These are phyloP conservation scores for Amphimallon solstitiale DNA, from an alignment of 2,888 invertebrate genomes.

Conservation along the genomic window DNA sequence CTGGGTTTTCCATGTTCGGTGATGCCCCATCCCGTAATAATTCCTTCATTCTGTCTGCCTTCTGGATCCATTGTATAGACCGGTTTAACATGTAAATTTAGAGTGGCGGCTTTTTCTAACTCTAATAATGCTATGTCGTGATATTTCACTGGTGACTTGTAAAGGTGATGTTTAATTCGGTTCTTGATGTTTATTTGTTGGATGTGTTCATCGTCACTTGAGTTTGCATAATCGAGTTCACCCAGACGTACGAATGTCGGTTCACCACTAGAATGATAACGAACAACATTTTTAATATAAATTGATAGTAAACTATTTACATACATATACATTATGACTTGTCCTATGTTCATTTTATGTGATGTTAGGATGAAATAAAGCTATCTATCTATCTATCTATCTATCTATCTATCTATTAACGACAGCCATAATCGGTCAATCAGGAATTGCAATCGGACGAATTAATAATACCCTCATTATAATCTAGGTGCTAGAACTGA, in stretches of 20 bases:
- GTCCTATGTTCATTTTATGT: too few relatives aligned
- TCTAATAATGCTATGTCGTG: conserved; percentile 66
- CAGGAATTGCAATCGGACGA: too few relatives aligned
- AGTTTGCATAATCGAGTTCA: conserved; percentile 59
- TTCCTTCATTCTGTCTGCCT: conserved; percentile 47
- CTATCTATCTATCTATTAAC: too few relatives aligned
- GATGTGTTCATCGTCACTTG: conserved; percentile 47
- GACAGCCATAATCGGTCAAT: too few relatives aligned
- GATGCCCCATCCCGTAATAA: conserved; percentile 64
- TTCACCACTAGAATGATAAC: too few relatives aligned
- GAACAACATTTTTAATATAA: too few relatives aligned
- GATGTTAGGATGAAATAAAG: too few relatives aligned
- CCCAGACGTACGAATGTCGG: conserved; percentile 58
- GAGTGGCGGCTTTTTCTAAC: conserved; percentile 57
- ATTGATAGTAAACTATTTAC: too few relatives aligned
- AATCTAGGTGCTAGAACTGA: too few relatives aligned
- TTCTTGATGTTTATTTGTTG: conserved; percentile 55
- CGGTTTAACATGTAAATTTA: conserved; percentile 60
- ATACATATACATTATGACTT: too few relatives aligned
- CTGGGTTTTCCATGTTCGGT: conserved; percentile 40
- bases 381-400: too few relatives aligned
- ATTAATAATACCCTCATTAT: too few relatives aligned
- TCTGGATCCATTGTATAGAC: conserved; percentile 49
- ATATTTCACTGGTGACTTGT: conserved; percentile 60
- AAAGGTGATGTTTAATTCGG: conserved; percentile 60